phyloP scores from a whole-genome alignment of 2,113 vertebrate genomes.

The Lophura nycthemera region DNA sequence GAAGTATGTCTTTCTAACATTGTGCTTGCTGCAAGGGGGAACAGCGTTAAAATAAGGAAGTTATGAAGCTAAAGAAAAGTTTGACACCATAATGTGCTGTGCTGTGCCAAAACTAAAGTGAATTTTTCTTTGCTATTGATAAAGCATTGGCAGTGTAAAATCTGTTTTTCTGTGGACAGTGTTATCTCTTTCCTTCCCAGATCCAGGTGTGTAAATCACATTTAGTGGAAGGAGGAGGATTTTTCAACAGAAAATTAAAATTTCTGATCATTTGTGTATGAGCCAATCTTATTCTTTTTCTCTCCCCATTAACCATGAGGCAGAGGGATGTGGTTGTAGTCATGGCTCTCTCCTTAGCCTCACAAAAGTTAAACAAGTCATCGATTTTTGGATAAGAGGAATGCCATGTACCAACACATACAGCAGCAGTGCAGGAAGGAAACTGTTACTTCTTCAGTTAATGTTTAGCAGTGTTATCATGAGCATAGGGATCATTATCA shows the following conservation, averaged over 20 bases:
- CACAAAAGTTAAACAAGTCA: neutral
- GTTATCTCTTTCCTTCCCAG: neutral
- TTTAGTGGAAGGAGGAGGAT: neutral
- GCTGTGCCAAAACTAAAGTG: neutral
- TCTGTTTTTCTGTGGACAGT: neutral
- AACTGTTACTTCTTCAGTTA: neutral
- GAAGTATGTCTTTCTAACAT: neutral
- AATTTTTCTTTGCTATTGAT: neutral
- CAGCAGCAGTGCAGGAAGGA: neutral
- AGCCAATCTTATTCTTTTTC: neutral
- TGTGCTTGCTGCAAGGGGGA: neutral
- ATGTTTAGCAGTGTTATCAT: neutral
- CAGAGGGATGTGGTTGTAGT: neutral
- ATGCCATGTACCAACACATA: neutral
- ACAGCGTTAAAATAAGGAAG: neutral
- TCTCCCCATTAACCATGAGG: neutral
- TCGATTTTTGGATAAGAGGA: neutral
- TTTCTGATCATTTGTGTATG: neutral
- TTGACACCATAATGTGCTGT: neutral
- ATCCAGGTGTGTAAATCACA: neutral
- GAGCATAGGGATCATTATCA: neutral
- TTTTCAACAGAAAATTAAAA: neutral
- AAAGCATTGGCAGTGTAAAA: neutral
- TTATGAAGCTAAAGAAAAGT: neutral
- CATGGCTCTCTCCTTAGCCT: neutral